phyloP scores from a whole-genome alignment of 2,113 vertebrate genomes.

The Strix aluco region DNA sequence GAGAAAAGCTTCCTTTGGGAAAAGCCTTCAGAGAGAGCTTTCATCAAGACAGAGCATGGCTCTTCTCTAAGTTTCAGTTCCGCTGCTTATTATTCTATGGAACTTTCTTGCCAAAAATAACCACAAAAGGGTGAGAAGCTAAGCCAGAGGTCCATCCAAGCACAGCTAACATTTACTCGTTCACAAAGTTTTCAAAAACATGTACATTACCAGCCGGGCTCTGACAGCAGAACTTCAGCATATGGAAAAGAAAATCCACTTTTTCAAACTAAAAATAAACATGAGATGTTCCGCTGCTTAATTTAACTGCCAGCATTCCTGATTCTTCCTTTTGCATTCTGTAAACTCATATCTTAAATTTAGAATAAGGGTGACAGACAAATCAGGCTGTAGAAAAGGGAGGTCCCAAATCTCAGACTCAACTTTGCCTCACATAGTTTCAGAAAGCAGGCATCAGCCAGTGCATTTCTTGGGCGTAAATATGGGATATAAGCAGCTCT shows the following conservation, averaged over 20 bases:
- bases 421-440: slow-evolving; percentile 12
- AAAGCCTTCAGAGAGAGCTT: neutral
- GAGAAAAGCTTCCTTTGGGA: neutral
- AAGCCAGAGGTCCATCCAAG: neutral
- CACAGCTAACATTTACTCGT: neutral
- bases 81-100: neutral
- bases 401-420: neutral
- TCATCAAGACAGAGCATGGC: neutral
- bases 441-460: neutral
- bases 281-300: neutral
- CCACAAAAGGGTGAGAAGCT: neutral
- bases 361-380: neutral
- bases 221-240: neutral
- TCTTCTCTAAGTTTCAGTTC: neutral
- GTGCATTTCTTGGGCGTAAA: neutral
- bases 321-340: neutral
- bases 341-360: neutral
- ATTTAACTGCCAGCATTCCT: neutral
- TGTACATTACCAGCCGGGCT: neutral
- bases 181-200: neutral
- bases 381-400: neutral
- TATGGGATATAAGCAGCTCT: neutral
- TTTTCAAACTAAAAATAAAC: neutral
- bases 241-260: neutral
- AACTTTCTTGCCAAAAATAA: slow-evolving; percentile 43